Evolutionary conservation across 2,113 vertebrate genomes (phyloP), one percentile per base, ranked within the genome.

Genomic region (Corythornis madagascariensis): DNA sequence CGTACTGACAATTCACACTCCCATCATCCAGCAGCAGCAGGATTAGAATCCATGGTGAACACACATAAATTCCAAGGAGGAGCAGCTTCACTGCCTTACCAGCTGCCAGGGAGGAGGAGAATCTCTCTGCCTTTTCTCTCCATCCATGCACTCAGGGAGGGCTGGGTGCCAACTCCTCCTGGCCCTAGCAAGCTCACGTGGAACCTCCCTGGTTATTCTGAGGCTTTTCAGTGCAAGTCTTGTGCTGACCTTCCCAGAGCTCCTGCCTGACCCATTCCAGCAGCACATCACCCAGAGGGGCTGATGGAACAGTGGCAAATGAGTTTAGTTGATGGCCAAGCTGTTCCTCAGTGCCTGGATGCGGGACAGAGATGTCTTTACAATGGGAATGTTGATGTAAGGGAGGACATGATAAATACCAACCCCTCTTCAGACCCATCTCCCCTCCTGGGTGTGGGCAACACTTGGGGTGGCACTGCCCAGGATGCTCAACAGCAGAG

Each of bases 401-500:
- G 5, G 45, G 29, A 66, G 7, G 16, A 26, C 24, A 48, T 10
- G 20, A 26, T 20, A 14, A 79, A 26, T 35, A 56, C 11, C 55
- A 69, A 83, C 14, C 63, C 24, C 38, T 48, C 47, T 7, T 31
- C 10, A 7, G 16, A 50, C 52, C 26, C 24, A 33, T 21, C n/a
- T 57, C 29, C 15, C 28, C 40, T 83, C 43, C 43, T 75, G 20
- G 10, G 6, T 17, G 20, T 0, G 6, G 35, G 13, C 67, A 48
- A 3, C 61, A 42, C 4, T 38, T 35, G n/a, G 72, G 25, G 50
- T 2, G 17, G n/a, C 6, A 2, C 9, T 26, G 55, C 16, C 64
- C 20, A 16, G 42, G 40, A 50, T 1, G 4, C 14, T 53, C 6
- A 29, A 45, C 14, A 33, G 8, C 0, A 0, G 0, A 33, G 26